Percentiles rank a stretch among this genome's conserved stretches.
phyloP scores from a whole-genome alignment of 23 tunicate species.

The Styela clava region DNA sequence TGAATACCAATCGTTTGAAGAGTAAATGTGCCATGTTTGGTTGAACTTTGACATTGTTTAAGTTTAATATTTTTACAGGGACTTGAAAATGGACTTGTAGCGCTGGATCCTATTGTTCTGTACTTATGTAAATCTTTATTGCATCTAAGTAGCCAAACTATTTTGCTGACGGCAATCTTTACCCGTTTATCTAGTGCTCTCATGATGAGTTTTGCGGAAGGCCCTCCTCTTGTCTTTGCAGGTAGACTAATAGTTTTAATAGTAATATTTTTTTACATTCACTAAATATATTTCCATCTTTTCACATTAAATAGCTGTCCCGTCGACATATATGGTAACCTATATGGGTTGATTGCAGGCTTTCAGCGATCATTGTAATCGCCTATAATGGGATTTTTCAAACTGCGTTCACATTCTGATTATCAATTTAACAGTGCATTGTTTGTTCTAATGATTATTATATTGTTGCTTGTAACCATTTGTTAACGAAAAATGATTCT shows the following conservation, averaged over 20 bases:
- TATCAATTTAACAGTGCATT: too few species aligned
- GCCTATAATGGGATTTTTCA: too few species aligned
- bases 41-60: too few species aligned
- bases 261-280: neutral
- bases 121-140: neutral
- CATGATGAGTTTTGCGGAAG: constrained; percentile 11
- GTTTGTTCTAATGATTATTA: too few species aligned
- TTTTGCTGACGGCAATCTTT: neutral
- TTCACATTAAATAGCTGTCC: neutral
- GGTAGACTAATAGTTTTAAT: neutral
- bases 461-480: too few species aligned
- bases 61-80: neutral
- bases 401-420: too few species aligned
- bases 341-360: too few species aligned
- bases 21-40: too few species aligned
- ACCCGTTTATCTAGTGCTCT: neutral
- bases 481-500: too few species aligned
- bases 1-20: too few species aligned
- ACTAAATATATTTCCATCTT: neutral
- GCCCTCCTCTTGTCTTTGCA: constrained; percentile 8
- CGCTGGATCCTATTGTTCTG: neutral
- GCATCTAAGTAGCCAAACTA: neutral
- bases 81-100: neutral
- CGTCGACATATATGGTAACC: too few species aligned
- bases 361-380: too few species aligned